Evolutionary conservation across 2,888 invertebrate species (phyloP).

Genomic region (Drosophila austrosaltans): DNA sequence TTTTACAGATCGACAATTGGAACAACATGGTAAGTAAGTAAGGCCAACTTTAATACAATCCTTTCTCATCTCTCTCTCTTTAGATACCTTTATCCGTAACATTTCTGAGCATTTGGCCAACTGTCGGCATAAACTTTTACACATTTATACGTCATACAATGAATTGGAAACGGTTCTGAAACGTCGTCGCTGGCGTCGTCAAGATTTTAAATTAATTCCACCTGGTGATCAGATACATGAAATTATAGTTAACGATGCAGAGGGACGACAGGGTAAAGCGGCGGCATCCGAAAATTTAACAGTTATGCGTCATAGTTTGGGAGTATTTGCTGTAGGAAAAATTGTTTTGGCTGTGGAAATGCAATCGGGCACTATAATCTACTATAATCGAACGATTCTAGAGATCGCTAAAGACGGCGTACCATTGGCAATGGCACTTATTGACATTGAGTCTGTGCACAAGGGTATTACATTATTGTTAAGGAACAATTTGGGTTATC

Average conservation of each 20-base stretch:
- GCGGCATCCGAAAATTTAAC: background rate
- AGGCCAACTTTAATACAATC: too few relatives aligned
- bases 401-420: rapidly evolving
- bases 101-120: slow-evolving; percentile 22
- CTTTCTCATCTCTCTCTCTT: background rate
- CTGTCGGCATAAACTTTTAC: slow-evolving; percentile 45
- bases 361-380: rapidly evolving
- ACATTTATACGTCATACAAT: slow-evolving; percentile 57
- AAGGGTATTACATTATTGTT: slow-evolving; percentile 31
- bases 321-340: slow-evolving; percentile 27
- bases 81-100: slow-evolving; percentile 49
- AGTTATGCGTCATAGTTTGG: slow-evolving; percentile 31
- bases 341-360: slow-evolving; percentile 41
- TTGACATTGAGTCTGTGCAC: rapidly evolving
- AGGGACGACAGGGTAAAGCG: background rate
- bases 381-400: slow-evolving; percentile 26
- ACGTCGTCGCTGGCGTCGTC: slow-evolving; percentile 24
- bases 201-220: background rate
- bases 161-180: slow-evolving; percentile 27
- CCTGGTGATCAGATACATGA: background rate
- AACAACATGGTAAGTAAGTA: slow-evolving; percentile 48
- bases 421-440: background rate
- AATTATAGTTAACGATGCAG: background rate
- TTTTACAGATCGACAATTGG: slow-evolving; percentile 34
- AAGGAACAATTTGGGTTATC: background rate